Percentiles rank a stretch among this genome's conserved stretches.
Evolutionary conservation across 2,113 vertebrate species (phyloP).

Genomic region (Nyctibius bracteatus): DNA sequence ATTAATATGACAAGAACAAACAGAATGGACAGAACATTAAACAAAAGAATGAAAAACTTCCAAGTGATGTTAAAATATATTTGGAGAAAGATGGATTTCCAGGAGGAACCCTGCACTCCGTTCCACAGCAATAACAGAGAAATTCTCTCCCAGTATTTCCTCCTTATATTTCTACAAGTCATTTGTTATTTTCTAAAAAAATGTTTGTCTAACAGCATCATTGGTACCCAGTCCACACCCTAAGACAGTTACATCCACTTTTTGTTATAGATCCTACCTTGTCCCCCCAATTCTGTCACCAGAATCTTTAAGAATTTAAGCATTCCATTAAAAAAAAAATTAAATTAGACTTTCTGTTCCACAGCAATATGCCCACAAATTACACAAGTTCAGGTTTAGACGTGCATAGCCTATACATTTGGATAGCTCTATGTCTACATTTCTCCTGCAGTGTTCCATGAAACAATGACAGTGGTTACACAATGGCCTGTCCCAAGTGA

Average conservation of each 20-base stretch:
- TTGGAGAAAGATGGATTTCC: not conserved
- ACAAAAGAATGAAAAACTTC: not conserved
- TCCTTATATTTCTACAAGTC: not conserved
- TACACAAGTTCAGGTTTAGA: not conserved
- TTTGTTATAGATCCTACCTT: not conserved
- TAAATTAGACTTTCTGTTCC: not conserved
- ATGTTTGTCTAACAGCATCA: not conserved
- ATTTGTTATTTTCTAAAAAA: not conserved
- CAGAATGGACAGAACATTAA: not conserved
- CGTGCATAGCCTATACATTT: too few relatives aligned
- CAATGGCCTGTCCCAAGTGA: not conserved
- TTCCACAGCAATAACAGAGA: not conserved
- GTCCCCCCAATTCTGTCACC: fast-evolving
- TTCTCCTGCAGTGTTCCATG: not conserved
- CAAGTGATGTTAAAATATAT: not conserved
- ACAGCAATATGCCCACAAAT: not conserved
- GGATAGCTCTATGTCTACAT: not conserved
- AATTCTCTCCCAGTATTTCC: not conserved
- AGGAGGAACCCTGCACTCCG: not conserved
- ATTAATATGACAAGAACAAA: not conserved
- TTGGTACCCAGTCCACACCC: not conserved
- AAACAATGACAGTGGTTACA: not conserved
- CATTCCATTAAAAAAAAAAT: not conserved
- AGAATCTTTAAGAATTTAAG: not conserved
- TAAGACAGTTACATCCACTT: not conserved